Conservation (phyloP, 2,888 invertebrate genomes). For the Drosophila pseudotakahashii region DNA sequence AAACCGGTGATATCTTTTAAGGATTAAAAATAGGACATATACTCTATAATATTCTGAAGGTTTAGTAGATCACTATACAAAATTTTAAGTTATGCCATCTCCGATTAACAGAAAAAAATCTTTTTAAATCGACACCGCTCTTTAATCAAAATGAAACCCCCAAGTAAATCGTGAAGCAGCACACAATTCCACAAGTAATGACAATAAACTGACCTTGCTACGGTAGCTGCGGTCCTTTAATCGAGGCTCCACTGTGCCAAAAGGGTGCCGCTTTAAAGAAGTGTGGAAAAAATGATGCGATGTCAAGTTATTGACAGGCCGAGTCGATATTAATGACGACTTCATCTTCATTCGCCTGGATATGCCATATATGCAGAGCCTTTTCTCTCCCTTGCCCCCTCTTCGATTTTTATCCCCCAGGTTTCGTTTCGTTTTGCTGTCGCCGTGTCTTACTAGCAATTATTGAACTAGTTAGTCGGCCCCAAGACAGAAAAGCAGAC, state of each 20-base stretch:
- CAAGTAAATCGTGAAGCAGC: neutral
- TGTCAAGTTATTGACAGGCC: conserved; percentile 78
- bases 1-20: no score
- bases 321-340: conserved; percentile 80
- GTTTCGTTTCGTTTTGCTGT: conserved; percentile 61
- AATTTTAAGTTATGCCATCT: no score
- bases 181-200: conserved; percentile 20
- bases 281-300: conserved; percentile 66
- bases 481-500: conserved; percentile 11
- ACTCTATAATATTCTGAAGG: no score
- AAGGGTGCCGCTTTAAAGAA: conserved; percentile 54
- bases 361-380: conserved; percentile 34
- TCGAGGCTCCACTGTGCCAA: conserved; percentile 37
- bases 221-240: conserved; percentile 1
- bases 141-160: conserved; percentile 14
- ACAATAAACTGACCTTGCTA: conserved; percentile 58
- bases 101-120: no score
- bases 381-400: neutral
- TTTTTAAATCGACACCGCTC: neutral
- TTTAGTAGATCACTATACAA: no score
- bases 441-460: conserved; percentile 70
- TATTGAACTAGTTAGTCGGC: conserved; percentile 63
- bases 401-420: neutral
- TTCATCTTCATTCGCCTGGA: conserved; percentile 65
- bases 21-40: no score